Conservation (phyloP, 2,113 vertebrate genomes). For the Erpornis zantholeuca region DNA sequence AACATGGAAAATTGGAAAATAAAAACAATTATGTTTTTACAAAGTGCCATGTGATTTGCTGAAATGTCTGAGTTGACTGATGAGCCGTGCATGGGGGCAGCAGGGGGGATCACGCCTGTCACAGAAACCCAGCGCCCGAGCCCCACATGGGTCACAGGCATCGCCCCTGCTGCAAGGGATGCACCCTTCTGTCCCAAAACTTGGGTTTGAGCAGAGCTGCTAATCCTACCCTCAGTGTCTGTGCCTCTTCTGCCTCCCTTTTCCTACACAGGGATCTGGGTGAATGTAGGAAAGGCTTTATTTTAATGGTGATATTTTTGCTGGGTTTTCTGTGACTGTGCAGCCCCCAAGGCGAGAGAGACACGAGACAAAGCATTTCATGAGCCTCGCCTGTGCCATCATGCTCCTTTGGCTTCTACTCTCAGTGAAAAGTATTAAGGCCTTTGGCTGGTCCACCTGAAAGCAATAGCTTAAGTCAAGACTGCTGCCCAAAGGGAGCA, state of each 20-base stretch:
- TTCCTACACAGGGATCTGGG: not conserved
- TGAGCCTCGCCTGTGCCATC: not conserved
- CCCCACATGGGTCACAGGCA: not conserved
- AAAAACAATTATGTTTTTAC: constrained; percentile 52
- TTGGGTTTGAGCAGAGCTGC: not conserved
- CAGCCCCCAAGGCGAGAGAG: not conserved
- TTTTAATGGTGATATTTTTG: not conserved
- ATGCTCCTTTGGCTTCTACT: rapidly evolving
- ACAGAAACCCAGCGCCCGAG: rapidly evolving
- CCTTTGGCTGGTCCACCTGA: not conserved
- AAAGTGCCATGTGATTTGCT: constrained; percentile 36
- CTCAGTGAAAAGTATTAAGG: not conserved
- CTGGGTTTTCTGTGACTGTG: not conserved
- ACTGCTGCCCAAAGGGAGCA: not conserved
- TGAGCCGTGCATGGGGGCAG: not conserved
- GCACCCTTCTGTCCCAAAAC: not conserved
- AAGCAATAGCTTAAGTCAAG: not conserved
- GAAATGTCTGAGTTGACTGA: not conserved
- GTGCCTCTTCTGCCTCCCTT: not conserved
- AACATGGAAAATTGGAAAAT: constrained; percentile 62
- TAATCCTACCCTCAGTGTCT: rapidly evolving
- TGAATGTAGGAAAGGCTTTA: not conserved
- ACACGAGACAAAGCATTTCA: not conserved
- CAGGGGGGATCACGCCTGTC: not conserved
- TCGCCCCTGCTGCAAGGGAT: not conserved